Evolutionary conservation across 2,797 vertebrate species (phyloP).

Genomic region (Schizopygopsis pylzovi): DNA sequence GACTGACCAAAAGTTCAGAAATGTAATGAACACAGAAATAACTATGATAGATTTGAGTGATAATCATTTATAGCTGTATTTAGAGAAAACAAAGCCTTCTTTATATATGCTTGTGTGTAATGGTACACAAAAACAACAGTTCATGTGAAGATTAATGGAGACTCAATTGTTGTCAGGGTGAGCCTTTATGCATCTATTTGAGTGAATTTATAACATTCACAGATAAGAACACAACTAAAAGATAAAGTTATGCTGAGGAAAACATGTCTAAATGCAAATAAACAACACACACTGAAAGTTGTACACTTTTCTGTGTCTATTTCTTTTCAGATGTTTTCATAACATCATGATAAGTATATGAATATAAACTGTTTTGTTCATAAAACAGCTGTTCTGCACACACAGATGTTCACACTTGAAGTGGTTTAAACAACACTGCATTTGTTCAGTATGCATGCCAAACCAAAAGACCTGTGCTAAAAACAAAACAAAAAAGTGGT

Average conservation of each 20-base stretch:
- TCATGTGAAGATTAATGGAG: no score
- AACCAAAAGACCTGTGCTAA: background rate
- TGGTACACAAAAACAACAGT: no score
- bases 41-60: no score
- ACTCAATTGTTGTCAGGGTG: background rate
- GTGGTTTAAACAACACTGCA: background rate
- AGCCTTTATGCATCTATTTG: background rate
- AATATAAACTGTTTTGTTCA: background rate
- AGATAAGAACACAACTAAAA: background rate
- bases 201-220: background rate
- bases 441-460: background rate
- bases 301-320: background rate
- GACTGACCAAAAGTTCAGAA: no score
- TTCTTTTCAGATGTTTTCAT: background rate
- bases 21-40: no score
- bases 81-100: no score
- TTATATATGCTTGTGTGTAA: no score
- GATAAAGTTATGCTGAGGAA: background rate
- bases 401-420: background rate
- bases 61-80: no score
- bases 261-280: conserved; percentile 1
- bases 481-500: background rate
- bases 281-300: background rate
- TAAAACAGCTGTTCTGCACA: background rate
- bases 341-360: background rate